Base-by-base conservation (phyloP, 2,797 vertebrate species). In the Mormyrops boulengeri region DNA sequence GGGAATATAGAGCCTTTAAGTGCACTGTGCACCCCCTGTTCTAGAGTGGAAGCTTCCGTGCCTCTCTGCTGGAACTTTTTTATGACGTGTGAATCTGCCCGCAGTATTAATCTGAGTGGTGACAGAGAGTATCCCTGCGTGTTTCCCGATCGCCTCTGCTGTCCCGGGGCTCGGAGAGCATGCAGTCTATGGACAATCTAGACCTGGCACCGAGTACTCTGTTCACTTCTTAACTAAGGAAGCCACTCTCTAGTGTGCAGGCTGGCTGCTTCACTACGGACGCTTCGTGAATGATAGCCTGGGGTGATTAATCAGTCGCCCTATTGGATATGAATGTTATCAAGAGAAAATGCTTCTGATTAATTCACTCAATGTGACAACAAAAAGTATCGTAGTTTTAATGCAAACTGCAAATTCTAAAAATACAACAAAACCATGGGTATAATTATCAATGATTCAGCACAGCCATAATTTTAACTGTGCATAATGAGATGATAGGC, bases 251-350 rank as follows among this genome's bases (percentile, higher is more conserved):
- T 2, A 52, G 73, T n/a, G 44, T n/a, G 57, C 6, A 85, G 22
- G 47, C 50, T 84, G 41, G 62, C 55, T 52, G 3, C 50, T 26
- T 53, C 11, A 49, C 89, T n/a, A 41, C 62, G 26, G 50, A 57
- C 38, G 12, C 50, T 82, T 60, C 30, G 9, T 17, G 50, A 26
- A 26, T 30, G 93, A 92, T 77, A 92, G 91, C 91, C 93, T 92
- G 90, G 8, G 0, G 53, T 30, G 88, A 90, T 91, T 60, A 92
- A 92, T 92, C 92, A 92, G 92, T 91, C 88, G 88, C 89, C 88
- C 90, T 85, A 77, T 91, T 91, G 91, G 53, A 88, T 69, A 53
- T 62, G 53, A 47, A 62, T 22, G 34, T 9, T 41, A 52, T 66
- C 41, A 86, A 30, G 30, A 44, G 73, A 44, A 80, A 80, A 44